Evolutionary conservation across 2,113 vertebrate genomes (phyloP).

Genomic region (Microtus pennsylvanicus): DNA sequence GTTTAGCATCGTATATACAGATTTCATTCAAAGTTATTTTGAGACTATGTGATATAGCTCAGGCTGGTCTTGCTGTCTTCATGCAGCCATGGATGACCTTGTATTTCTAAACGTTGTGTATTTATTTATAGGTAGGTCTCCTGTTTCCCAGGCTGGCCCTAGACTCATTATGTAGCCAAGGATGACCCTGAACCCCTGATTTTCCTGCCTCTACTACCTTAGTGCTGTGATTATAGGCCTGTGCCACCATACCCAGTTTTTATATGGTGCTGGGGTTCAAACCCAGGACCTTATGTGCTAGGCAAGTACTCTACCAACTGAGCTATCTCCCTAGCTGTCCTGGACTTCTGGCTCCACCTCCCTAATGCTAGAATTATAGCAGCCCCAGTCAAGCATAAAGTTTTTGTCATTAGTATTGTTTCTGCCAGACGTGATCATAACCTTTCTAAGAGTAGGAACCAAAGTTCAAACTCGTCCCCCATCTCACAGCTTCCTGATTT

Average conservation of each 20-base stretch:
- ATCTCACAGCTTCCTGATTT: background rate
- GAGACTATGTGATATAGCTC: background rate
- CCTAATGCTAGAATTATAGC: background rate
- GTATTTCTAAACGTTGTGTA: background rate
- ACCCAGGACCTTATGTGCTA: background rate
- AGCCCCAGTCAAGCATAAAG: background rate
- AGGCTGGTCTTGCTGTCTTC: background rate
- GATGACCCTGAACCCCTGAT: background rate
- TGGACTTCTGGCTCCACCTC: background rate
- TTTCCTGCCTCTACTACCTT: background rate
- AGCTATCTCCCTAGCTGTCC: background rate
- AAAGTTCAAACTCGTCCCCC: background rate
- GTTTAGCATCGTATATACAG: background rate
- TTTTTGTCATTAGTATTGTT: constrained; percentile 10
- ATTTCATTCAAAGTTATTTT: constrained; percentile 6
- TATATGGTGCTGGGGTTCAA: background rate
- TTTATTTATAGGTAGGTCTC: background rate
- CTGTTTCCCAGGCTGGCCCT: background rate
- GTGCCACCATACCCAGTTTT: background rate
- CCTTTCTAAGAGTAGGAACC: background rate
- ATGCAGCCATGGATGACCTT: background rate
- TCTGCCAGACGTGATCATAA: constrained; percentile 16
- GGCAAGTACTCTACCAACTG: background rate
- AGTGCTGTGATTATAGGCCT: background rate
- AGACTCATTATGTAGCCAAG: background rate